Conservation (phyloP, 2,797 vertebrate species). For the Pipistrellus pygmaeus region DNA sequence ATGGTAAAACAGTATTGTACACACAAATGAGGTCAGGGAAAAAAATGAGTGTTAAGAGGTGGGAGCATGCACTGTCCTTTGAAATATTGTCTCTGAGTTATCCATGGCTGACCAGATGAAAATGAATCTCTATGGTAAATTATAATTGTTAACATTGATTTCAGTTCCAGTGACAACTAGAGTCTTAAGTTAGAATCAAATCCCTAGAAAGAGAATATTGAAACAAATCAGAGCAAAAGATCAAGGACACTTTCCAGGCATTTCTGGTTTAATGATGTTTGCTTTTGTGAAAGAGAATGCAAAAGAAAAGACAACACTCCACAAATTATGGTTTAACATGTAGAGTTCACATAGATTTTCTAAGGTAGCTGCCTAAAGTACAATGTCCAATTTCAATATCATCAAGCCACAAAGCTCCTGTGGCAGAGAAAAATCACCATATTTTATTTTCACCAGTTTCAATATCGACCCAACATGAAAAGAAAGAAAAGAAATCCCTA, state of each 20-base stretch:
- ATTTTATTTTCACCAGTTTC: constrained; percentile 45
- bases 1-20: neutral
- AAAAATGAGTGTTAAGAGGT: neutral
- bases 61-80: neutral
- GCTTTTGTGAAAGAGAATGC: neutral
- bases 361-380: neutral
- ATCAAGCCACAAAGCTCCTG: neutral
- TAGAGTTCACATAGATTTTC: neutral
- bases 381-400: neutral
- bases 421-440: neutral
- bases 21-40: neutral
- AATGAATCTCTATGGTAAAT: neutral
- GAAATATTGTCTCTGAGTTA: neutral
- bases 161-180: neutral
- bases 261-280: neutral
- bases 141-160: neutral
- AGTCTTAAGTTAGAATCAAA: constrained; percentile 2
- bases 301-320: neutral
- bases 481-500: neutral
- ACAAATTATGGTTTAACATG: neutral
- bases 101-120: neutral
- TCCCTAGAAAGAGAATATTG: neutral
- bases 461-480: constrained; percentile 22
- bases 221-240: neutral
- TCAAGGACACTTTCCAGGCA: neutral